Conservation (phyloP, 2,888 invertebrate species). For the Pemphredon lugubris region DNA sequence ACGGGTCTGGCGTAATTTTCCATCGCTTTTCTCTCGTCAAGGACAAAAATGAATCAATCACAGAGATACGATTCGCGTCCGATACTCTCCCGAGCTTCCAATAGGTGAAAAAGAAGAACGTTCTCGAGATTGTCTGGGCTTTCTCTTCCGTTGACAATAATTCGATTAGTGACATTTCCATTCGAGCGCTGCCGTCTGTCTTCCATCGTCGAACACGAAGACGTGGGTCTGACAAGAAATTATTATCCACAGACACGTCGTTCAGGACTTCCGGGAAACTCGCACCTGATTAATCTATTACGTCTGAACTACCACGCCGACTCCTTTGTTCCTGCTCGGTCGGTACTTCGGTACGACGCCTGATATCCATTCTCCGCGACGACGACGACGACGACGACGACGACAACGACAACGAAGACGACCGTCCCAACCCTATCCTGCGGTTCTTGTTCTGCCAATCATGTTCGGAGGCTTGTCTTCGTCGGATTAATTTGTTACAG, state of each 20-base stretch:
- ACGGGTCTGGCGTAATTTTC: too few species aligned
- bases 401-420: background rate
- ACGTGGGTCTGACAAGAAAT: slow-evolving; percentile 40
- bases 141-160: background rate
- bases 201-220: slow-evolving; percentile 9
- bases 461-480: slow-evolving; percentile 40
- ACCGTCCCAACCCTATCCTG: slow-evolving; percentile 1
- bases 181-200: background rate
- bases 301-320: slow-evolving; percentile 32
- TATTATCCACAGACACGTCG: slow-evolving; percentile 39
- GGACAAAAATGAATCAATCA: too few species aligned
- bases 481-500: slow-evolving; percentile 47
- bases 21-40: too few species aligned
- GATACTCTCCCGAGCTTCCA: background rate
- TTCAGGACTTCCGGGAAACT: slow-evolving; percentile 16
- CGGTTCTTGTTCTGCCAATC: slow-evolving; percentile 51
- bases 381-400: slow-evolving; percentile 14
- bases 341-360: slow-evolving; percentile 30
- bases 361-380: slow-evolving; percentile 34
- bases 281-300: slow-evolving; percentile 64
- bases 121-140: background rate
- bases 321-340: slow-evolving; percentile 49
- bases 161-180: slow-evolving; percentile 24
- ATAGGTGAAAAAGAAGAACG: background rate
- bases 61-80: too few species aligned